Evolutionary conservation across 2,888 invertebrate species (phyloP).

Genomic region (Portevinia maculata): DNA sequence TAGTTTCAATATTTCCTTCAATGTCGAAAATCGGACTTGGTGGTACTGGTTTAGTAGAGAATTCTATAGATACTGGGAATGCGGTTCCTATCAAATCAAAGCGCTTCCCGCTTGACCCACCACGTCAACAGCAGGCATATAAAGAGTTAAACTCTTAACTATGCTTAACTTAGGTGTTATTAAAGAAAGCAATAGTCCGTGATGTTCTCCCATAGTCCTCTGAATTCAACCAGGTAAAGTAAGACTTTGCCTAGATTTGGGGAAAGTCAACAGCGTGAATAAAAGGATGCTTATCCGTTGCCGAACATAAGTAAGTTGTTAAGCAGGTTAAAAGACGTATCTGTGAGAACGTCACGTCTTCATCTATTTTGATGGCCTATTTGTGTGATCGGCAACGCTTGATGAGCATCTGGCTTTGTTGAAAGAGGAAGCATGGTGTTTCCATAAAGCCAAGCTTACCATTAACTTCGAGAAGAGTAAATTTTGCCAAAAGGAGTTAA

Average conservation of each 20-base stretch:
- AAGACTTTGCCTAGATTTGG: slow-evolving; percentile 76
- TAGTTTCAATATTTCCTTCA: background rate
- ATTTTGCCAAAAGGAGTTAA: background rate
- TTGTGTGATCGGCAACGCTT: background rate
- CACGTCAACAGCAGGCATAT: background rate
- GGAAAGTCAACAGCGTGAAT: slow-evolving; percentile 62
- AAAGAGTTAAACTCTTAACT: background rate
- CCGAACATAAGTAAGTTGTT: background rate
- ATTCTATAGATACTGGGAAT: slow-evolving; percentile 54
- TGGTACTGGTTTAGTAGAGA: background rate
- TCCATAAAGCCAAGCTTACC: background rate
- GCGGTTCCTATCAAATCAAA: slow-evolving; percentile 57
- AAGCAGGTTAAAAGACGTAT: background rate
- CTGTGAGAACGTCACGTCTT: background rate
- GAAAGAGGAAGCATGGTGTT: background rate
- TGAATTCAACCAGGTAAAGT: slow-evolving; percentile 75
- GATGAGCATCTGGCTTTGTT: background rate
- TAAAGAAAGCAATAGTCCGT: slow-evolving; percentile 76
- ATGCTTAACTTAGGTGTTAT: slow-evolving; percentile 67
- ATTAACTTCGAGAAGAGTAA: background rate
- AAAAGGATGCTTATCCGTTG: background rate
- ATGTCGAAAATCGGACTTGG: background rate
- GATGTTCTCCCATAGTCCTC: slow-evolving; percentile 76
- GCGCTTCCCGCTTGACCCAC: slow-evolving; percentile 64
- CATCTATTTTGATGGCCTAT: background rate